Evolutionary conservation across 2,888 invertebrate species (phyloP).

Genomic region (Congeria kusceri): DNA sequence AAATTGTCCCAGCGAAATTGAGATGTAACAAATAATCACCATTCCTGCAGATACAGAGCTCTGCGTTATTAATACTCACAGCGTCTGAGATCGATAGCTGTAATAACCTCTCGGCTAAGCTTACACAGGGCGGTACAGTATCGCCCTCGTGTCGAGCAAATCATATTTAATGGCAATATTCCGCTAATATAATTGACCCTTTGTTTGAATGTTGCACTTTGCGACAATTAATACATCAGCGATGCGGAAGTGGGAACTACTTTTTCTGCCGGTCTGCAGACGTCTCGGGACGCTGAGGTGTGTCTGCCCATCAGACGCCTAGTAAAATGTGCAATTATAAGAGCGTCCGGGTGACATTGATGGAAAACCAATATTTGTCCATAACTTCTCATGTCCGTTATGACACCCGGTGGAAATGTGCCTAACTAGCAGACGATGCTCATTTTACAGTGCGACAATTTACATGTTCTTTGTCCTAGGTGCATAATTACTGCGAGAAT

Average conservation of each 20-base stretch:
- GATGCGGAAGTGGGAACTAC: constrained; percentile 52
- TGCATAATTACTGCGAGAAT: no score
- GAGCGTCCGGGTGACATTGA: constrained; percentile 56
- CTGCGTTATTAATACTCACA: no score
- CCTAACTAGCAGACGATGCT: neutral
- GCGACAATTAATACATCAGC: constrained; percentile 62
- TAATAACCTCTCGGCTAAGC: constrained; percentile 43
- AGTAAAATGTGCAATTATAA: constrained; percentile 57
- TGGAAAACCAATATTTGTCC: constrained; percentile 65
- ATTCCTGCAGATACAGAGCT: no score
- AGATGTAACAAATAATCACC: no score
- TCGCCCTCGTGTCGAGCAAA: constrained; percentile 60
- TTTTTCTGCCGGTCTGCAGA: constrained; percentile 35
- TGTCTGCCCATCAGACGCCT: constrained; percentile 50
- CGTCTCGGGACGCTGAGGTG: constrained; percentile 51
- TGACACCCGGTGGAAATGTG: constrained; percentile 46
- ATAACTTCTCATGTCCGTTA: constrained; percentile 62
- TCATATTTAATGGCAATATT: constrained; percentile 70
- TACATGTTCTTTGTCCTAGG: no score
- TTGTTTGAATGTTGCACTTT: constrained; percentile 64
- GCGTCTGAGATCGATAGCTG: constrained; percentile 22
- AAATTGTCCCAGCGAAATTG: no score
- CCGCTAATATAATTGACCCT: constrained; percentile 66
- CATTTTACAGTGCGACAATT: no score
- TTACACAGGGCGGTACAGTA: constrained; percentile 60